Evolutionary conservation across 2,888 invertebrate species (phyloP), one percentile per base, ranked within the genome.

Genomic region (Acrobasis repandana): DNA sequence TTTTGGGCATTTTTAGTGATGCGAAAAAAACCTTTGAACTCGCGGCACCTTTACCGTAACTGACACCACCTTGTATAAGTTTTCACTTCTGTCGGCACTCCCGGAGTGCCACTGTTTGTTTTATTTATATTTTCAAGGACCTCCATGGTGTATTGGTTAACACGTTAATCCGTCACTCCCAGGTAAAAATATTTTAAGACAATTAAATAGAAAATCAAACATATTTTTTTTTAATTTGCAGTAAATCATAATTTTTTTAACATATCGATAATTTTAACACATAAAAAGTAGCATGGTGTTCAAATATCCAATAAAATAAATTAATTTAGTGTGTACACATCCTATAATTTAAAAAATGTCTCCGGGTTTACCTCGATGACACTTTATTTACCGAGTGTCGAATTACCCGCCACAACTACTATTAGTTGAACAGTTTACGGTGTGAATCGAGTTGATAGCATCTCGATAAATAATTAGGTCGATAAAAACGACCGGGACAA

Each of bases 371-470:
- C 20, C 51, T 57, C 20, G 47, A 56, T 58, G 61, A 61, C 43
- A 56, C 61, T 46, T 47, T 56, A 63, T 52, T 33, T 54, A 36
- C 48, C 59, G 67, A 77, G 88, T 88, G 85, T 90, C 85, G 80
- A 80, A 77, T 90, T 86, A 88, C 88, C 82, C 76, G 82, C 84
- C 80, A 80, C 75, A 81, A 78, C 80, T 77, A 79, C 82, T 84
- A 88, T 85, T 80, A 76, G 80, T 79, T 80, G 75, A 77, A 75
- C 74, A 79, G 82, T 76, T 86, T 86, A 84, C 80, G 77, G 79
- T 80, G 80, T 76, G 75, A 80, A 76, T 79, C 75, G 76, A 75
- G 69, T 68, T 69, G 88, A 89, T 87, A 85, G 63, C 71, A 86
- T 87, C 83, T 66, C 73, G 67, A 79, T 81, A 77, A 54, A 54